Percentiles rank a stretch among this genome's conserved stretches.
phyloP scores from a whole-genome alignment of 2,888 invertebrate species.

The Terebella lapidaria region DNA sequence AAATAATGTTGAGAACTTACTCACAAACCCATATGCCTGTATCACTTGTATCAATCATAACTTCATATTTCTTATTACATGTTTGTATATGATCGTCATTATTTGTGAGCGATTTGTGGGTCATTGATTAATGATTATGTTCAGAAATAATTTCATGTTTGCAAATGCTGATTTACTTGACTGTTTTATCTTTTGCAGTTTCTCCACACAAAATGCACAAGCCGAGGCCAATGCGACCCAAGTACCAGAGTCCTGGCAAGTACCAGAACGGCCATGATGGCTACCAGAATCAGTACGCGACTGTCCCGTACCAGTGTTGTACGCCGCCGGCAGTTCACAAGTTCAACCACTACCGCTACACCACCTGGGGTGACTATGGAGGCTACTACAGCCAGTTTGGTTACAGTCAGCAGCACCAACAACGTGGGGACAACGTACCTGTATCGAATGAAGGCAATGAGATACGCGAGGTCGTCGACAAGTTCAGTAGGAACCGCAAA shows the following conservation, averaged over 20 bases:
- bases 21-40: no score
- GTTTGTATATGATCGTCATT: no score
- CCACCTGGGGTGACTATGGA: not conserved
- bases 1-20: no score
- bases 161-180: no score
- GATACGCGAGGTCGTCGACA: constrained; percentile 6
- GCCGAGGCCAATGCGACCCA: constrained; percentile 1
- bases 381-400: constrained; percentile 1
- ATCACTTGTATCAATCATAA: no score
- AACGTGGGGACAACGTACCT: not conserved
- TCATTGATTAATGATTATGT: not conserved
- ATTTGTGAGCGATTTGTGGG: no score
- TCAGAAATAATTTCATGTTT: not conserved
- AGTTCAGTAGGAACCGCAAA: constrained; percentile 8
- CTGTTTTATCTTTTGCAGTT: not conserved
- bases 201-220: not conserved
- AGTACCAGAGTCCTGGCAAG: not conserved
- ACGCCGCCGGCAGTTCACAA: not conserved
- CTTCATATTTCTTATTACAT: no score
- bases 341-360: not conserved
- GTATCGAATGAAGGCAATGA: not conserved
- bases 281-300: no score
- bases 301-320: not conserved
- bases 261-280: not conserved
- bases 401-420: not conserved